phyloP scores from a whole-genome alignment of 2,888 invertebrate species.

The Lysandra coridon region DNA sequence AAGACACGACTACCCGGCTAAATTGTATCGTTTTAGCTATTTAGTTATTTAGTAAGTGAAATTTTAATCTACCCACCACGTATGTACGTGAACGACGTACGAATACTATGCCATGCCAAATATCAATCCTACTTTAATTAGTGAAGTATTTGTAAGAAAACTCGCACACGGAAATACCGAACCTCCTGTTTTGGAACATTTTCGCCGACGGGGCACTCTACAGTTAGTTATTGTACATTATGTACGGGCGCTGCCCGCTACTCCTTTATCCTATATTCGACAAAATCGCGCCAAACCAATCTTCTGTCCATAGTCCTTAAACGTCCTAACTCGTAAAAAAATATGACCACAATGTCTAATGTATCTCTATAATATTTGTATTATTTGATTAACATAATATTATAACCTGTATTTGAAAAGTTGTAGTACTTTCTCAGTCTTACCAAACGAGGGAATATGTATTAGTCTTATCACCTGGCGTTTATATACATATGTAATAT shows the following conservation, averaged over 20 bases:
- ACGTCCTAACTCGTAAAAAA: not conserved
- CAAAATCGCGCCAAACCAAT: conserved; percentile 15
- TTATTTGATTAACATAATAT: not conserved
- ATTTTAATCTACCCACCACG: conserved; percentile 17
- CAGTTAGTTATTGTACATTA: conserved; percentile 33
- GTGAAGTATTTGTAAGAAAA: conserved; percentile 42
- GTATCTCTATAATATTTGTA: not conserved
- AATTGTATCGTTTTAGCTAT: conserved; percentile 24
- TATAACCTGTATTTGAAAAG: not conserved
- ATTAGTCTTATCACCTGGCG: not conserved
- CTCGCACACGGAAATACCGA: conserved; percentile 74
- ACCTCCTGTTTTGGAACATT: conserved; percentile 39
- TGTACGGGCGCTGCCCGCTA: conserved; percentile 37
- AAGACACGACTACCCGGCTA: conserved; percentile 21
- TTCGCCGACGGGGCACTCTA: conserved; percentile 38
- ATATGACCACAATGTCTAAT: not conserved
- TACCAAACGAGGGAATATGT: not conserved
- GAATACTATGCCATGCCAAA: conserved; percentile 61
- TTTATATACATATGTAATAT: not conserved
- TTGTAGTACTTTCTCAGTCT: not conserved
- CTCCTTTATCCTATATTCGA: conserved; percentile 2
- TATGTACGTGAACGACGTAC: conserved; percentile 24
- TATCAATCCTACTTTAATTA: conserved; percentile 43
- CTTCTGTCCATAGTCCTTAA: not conserved
- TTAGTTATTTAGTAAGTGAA: conserved; percentile 12